A percentile compares a stretch with the other conserved stretches of the same genome.
These are phyloP conservation scores for Disparrhopalites patrizii DNA, from an alignment of 2,888 invertebrate species.

Conservation along the genomic window DNA sequence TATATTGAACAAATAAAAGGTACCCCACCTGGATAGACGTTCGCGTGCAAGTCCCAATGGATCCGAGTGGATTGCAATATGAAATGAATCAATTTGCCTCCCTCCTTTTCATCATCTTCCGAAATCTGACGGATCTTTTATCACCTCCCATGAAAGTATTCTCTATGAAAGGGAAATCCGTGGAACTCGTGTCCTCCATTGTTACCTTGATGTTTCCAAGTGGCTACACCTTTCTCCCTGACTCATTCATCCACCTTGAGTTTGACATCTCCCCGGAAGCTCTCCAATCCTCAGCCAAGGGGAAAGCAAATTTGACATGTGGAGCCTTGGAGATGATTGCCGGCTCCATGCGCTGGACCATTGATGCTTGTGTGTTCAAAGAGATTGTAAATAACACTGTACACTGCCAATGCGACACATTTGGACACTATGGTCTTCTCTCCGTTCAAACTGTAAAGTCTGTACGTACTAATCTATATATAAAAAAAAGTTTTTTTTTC, in stretches of 20 bases:
- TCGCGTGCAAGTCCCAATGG: constrained; percentile 24
- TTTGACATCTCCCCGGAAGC: constrained; percentile 26
- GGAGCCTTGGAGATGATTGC: constrained; percentile 19
- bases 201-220: constrained; percentile 17
- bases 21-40: constrained; percentile 30
- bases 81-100: constrained; percentile 17
- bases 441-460: constrained; percentile 3
- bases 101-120: constrained; percentile 26
- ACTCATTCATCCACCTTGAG: constrained; percentile 23
- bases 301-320: constrained; percentile 30
- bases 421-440: constrained; percentile 31
- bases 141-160: constrained; percentile 15
- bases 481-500: no score
- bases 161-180: constrained; percentile 8
- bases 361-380: constrained; percentile 23
- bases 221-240: constrained; percentile 21
- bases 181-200: constrained; percentile 25
- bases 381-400: constrained; percentile 27
- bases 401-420: constrained; percentile 32
- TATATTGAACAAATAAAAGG: no score
- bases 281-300: background rate
- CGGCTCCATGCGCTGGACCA: constrained; percentile 23
- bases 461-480: no score
- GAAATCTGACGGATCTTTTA: constrained; percentile 27
- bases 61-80: constrained; percentile 12